A percentile compares a stretch with the other conserved stretches of the same genome.
Evolutionary conservation across 1,140 invertebrate species (phyloP).

Genomic region (Drosophila busckii): DNA sequence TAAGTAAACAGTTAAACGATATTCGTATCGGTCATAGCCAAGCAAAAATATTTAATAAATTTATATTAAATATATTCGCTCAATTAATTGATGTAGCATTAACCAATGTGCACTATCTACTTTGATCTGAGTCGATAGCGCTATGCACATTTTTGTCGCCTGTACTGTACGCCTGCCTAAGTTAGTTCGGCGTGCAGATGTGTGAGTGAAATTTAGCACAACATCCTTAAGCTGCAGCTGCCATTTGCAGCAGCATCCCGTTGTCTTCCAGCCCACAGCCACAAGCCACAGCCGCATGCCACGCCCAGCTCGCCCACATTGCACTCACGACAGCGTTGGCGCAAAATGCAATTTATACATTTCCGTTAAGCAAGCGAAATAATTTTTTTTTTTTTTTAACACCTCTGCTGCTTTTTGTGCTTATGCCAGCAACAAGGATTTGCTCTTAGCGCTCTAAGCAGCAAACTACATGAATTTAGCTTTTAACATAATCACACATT

Average conservation of each 20-base stretch:
- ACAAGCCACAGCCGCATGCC: conserved; percentile 22
- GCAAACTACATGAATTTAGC: background rate
- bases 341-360: conserved; percentile 75
- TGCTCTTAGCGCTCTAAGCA: conserved; percentile 45
- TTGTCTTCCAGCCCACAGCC: conserved; percentile 18
- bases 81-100: too few relatives aligned
- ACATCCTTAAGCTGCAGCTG: conserved; percentile 53
- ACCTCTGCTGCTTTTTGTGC: background rate
- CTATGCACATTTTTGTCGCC: conserved; percentile 60
- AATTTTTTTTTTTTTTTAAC: conserved; percentile 38
- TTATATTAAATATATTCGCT: too few relatives aligned
- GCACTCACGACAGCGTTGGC: conserved; percentile 16
- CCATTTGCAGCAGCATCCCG: conserved; percentile 36
- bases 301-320: background rate
- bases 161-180: conserved; percentile 12
- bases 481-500: conserved; percentile 1
- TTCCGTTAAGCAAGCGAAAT: conserved; percentile 68
- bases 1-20: conserved; percentile 10
- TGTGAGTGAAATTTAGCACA: conserved; percentile 58
- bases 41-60: too few relatives aligned
- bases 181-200: background rate
- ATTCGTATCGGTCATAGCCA: too few relatives aligned
- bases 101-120: too few relatives aligned
- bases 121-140: too few relatives aligned
- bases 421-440: conserved; percentile 45